Evolutionary conservation across 2,797 vertebrate species (phyloP).

Genomic region (Danio albolineatus): DNA sequence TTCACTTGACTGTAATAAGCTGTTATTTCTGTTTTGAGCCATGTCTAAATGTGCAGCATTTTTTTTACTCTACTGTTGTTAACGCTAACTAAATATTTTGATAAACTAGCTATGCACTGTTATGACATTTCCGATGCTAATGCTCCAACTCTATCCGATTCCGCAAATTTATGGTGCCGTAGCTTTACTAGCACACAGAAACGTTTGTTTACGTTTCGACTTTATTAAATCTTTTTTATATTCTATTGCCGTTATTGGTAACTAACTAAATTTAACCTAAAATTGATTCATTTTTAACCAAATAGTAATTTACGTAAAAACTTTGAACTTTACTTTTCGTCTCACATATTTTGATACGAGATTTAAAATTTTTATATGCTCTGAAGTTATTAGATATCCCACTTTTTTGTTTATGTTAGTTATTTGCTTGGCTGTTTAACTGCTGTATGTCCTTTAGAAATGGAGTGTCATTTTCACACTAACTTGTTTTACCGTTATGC

Average conservation of each 20-base stretch:
- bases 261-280: slow-evolving; percentile 19
- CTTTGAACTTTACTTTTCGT: background rate
- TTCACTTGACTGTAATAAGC: background rate
- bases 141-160: background rate
- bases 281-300: background rate
- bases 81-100: background rate
- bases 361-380: slow-evolving; percentile 38
- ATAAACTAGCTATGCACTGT: background rate
- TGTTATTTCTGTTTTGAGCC: background rate
- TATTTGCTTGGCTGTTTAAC: slow-evolving; percentile 57
- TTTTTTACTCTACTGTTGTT: background rate
- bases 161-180: background rate
- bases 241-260: background rate
- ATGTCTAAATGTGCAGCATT: background rate
- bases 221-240: slow-evolving; percentile 12
- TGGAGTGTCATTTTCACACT: slow-evolving; percentile 4
- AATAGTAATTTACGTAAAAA: background rate
- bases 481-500: slow-evolving; percentile 56
- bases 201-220: background rate
- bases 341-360: slow-evolving; percentile 5
- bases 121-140: background rate
- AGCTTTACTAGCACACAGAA: background rate
- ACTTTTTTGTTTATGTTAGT: slow-evolving; percentile 17
- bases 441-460: slow-evolving; percentile 56
- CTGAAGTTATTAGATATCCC: background rate